Base-by-base conservation (phyloP, 2,888 invertebrate species). In the Pomacea canaliculata region DNA sequence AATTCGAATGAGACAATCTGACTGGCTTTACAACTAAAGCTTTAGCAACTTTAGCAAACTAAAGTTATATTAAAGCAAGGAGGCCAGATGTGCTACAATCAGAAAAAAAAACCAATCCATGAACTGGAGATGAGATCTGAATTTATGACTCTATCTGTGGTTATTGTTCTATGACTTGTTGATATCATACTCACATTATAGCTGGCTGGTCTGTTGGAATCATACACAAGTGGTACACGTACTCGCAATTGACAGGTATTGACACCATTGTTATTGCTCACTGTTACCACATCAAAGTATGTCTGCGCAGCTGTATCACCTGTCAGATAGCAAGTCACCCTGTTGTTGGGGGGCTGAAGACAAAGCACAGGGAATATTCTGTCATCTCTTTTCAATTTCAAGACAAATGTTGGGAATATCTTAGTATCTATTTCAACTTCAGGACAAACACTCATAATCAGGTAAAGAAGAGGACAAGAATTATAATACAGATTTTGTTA, bases 331-430 rank as follows among this genome's bases (percentile, higher is more conserved):
- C 78, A 85, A 7, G 73, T 72, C 27, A 84, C 80, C 66, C 63
- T 23, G 65, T 84, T 85, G 78, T 83, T 81, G 49, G 85, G 85
- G 23, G 70, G 70, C 86, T 86, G 81, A 23, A 63, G 37, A 27
- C 48, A 68, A 12, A 68, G 7, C 51, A 56, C 51, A 56, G 10
- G 12, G 16, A 56, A 13, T 56, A 16, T 16, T 56, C 16, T 56
- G 51, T 16, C 51, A 56, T 56, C 51, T 56, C 23, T 37, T 37
- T 37, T 37, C 37, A 37, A 37, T 37, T 37, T 37, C 37, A 37
- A 37, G 1, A 37, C 37, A 37, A 37, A 37, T 5, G 37, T 37
- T 37, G 37, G 8, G 16, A 56, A 56, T 8, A 56, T 10, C 51
- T 56, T 56, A 56, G 10, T 7, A 56, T 56, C 51, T 56, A 56